Conservation (phyloP, 2,797 vertebrate genomes). For the Sebastes miniatus region DNA sequence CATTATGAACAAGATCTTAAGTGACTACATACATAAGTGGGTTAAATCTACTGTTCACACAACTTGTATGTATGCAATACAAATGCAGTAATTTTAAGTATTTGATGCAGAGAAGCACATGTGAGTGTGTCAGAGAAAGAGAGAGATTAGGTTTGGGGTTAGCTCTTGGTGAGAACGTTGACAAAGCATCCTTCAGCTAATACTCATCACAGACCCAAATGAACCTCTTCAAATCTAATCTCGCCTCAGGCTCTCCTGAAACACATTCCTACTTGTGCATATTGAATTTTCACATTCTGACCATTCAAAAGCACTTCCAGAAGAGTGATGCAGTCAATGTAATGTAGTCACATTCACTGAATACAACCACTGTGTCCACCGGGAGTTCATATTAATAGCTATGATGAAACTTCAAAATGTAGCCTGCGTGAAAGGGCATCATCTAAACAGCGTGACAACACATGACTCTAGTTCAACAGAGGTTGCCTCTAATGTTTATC, state of each 20-base stretch:
- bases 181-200: conserved; percentile 52
- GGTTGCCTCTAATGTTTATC: not conserved
- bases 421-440: not conserved
- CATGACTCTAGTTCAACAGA: not conserved
- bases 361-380: not conserved
- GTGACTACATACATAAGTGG: not conserved
- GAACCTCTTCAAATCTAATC: conserved; percentile 48
- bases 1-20: not conserved
- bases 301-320: not conserved
- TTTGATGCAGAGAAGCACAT: not conserved
- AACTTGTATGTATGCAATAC: not conserved
- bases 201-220: conserved; percentile 42
- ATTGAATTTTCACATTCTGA: conserved; percentile 17
- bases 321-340: not conserved
- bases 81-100: not conserved
- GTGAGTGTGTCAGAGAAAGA: not conserved
- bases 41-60: not conserved
- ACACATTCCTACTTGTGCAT: conserved; percentile 17
- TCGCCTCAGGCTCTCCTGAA: conserved; percentile 34
- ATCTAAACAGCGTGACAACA: not conserved
- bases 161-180: conserved; percentile 42
- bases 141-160: conserved; percentile 39
- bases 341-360: not conserved
- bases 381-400: conserved; percentile 6
- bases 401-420: not conserved